Base-by-base conservation (phyloP, 2,113 vertebrate genomes). In the Eupsittula cactorum region DNA sequence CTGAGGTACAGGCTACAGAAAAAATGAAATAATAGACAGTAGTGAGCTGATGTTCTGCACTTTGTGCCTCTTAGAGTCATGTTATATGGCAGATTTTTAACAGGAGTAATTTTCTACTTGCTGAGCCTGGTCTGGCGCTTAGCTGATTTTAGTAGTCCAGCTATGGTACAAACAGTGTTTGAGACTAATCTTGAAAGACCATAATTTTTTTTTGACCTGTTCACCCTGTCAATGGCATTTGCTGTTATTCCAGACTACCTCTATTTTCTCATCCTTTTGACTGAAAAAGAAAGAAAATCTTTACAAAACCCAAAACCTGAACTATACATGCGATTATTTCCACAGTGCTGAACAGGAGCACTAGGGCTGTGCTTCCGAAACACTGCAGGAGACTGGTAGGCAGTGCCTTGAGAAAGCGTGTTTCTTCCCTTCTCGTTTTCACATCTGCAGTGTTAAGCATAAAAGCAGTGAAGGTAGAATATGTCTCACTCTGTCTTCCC, bases 341-440 rank as follows among this genome's bases (percentile, higher is more conserved):
- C 6, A 12, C 42, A 42, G 59, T 16, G 18, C 42, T 88, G 82
- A 88, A n/a, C 29, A n/a, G 33, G 37, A 92, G 50, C 79, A 42
- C 53, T 63, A 35, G 28, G 29, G 29, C 64, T 78, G 42, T 75
- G 37, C 68, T 90, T 81, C 76, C n/a, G 60, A 90, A 93, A 77
- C 17, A 20, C 28, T 87, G 57, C 44, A 79, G 68, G 77, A 86
- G 86, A 67, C 62, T 71, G 68, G 35, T 62, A 93, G 79, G 14
- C 60, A 88, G 1, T 59, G 69, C 57, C 77, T 84, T 73, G 35
- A 82, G 84, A 90, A 94, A 86, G 21, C 42, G 19, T 70, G 17
- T 82, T 87, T 91, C 64, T 91, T 82, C 65, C 65, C 52, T 81
- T 93, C 79, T 88, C 55, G 27, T 90, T 97, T 95, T 86, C 73